These are phyloP conservation scores for Thermophis baileyi DNA, from an alignment of 2,113 vertebrate species.

Conservation along the genomic window DNA sequence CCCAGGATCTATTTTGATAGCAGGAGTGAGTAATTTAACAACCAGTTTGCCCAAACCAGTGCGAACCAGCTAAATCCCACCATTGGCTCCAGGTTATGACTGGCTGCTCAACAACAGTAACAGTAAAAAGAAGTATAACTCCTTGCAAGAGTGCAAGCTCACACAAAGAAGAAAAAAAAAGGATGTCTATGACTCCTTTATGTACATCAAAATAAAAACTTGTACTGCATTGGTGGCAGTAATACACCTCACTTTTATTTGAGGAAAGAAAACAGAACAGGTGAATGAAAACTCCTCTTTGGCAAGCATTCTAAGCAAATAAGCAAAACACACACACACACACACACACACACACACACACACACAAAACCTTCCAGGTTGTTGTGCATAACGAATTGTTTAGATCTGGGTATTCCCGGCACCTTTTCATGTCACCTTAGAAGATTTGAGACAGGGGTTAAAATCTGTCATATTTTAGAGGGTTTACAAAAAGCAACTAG, in stretches of 20 bases:
- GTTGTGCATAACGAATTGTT: neutral
- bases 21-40: no score
- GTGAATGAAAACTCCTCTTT: neutral
- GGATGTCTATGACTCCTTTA: neutral
- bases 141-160: neutral
- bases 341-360: no score
- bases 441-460: neutral
- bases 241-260: neutral
- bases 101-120: neutral
- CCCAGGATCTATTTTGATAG: no score
- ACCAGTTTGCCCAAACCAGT: no score
- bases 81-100: neutral
- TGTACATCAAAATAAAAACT: neutral
- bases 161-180: neutral
- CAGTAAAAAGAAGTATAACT: neutral
- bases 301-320: neutral
- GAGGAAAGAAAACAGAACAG: neutral
- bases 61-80: no score
- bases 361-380: no score
- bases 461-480: neutral
- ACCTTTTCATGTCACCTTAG: neutral
- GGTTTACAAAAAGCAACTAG: neutral
- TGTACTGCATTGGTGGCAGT: neutral
- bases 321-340: no score
- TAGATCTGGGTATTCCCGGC: neutral